Conservation (phyloP, 2,113 vertebrate species). For the Calypte anna region DNA sequence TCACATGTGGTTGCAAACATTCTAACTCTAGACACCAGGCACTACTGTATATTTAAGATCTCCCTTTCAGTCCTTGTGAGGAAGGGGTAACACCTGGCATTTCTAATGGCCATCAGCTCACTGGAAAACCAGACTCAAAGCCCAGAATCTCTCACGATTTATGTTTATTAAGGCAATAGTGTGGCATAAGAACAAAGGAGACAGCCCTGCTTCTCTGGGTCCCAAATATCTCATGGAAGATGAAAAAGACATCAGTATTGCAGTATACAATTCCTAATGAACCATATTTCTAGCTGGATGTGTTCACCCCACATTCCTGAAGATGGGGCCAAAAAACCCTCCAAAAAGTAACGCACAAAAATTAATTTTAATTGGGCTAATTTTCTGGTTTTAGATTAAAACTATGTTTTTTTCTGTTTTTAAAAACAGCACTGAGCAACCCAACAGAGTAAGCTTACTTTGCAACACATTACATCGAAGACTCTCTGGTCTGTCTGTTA, state of each 20-base stretch:
- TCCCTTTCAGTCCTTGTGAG: background rate
- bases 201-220: background rate
- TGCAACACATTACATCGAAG: background rate
- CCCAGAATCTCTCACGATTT: background rate
- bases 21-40: background rate
- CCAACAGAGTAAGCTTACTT: background rate
- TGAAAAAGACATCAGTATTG: rapidly evolving
- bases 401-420: background rate
- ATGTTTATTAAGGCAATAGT: background rate
- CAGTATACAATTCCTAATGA: background rate
- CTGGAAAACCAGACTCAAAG: background rate
- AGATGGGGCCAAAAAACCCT: background rate
- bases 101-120: background rate
- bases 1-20: background rate
- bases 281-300: background rate
- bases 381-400: background rate
- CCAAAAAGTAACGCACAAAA: background rate
- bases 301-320: background rate
- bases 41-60: background rate
- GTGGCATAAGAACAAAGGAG: background rate
- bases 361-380: background rate
- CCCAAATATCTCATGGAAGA: background rate
- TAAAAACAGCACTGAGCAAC: background rate
- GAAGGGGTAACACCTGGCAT: background rate
- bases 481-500: rapidly evolving